Conservation (phyloP, 2,113 vertebrate genomes). For the Cranoglanis bouderius region DNA sequence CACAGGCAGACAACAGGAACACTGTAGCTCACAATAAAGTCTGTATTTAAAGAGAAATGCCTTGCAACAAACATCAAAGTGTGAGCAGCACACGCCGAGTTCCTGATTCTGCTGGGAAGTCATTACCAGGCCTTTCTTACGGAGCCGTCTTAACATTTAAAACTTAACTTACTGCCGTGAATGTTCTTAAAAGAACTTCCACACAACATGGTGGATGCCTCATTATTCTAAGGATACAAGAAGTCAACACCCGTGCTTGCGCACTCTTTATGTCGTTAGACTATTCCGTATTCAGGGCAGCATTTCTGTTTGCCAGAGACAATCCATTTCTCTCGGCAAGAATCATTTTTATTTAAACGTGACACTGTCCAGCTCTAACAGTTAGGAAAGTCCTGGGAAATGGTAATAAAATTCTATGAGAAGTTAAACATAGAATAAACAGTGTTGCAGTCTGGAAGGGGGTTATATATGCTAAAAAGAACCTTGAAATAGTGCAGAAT, state of each 20-base stretch:
- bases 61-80: conserved; percentile 70
- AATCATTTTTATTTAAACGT: not conserved
- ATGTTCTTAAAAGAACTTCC: conserved; percentile 22
- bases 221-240: conserved; percentile 4
- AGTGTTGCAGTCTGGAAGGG: conserved; percentile 46
- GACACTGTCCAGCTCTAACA: not conserved
- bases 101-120: conserved; percentile 74
- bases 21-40: conserved; percentile 66
- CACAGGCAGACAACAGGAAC: conserved; percentile 62
- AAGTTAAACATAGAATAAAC: conserved; percentile 32
- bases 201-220: not conserved
- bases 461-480: conserved; percentile 69
- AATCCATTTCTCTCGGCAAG: not conserved
- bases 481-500: conserved; percentile 73
- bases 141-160: conserved; percentile 61
- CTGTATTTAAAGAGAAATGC: conserved; percentile 67
- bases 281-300: not conserved
- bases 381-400: conserved; percentile 11
- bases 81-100: conserved; percentile 50
- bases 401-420: conserved; percentile 20
- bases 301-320: not conserved
- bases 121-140: conserved; percentile 71
- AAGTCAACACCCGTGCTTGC: not conserved
- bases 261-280: not conserved
- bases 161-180: conserved; percentile 55